Percentiles rank a stretch among this genome's conserved stretches.
Conservation (phyloP, 2,113 vertebrate species). For the Apodemus sylvaticus region DNA sequence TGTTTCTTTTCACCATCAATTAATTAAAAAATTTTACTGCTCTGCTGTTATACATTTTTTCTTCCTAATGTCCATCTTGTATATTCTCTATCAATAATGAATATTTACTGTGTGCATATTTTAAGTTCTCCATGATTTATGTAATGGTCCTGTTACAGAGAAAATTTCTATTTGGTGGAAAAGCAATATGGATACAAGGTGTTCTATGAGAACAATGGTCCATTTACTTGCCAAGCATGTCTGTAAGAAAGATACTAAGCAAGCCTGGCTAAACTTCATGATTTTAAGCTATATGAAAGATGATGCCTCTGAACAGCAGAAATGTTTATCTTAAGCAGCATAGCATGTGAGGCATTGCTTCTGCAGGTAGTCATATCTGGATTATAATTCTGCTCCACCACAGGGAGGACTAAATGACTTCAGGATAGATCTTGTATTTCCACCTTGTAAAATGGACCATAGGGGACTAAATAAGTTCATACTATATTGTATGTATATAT, state of each 20-base stretch:
- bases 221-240: neutral
- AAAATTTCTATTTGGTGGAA: neutral
- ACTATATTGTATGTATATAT: neutral
- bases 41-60: neutral
- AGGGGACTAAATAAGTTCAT: neutral
- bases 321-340: neutral
- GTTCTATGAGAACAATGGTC: neutral
- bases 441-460: neutral
- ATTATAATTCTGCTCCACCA: neutral
- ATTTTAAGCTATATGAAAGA: constrained; percentile 1
- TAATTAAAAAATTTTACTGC: neutral
- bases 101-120: constrained; percentile 40
- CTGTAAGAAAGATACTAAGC: neutral
- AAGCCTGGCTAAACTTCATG: neutral
- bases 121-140: neutral
- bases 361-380: neutral
- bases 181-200: neutral
- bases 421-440: neutral
- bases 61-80: neutral
- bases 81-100: neutral
- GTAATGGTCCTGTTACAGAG: neutral
- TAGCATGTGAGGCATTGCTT: neutral
- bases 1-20: neutral
- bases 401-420: neutral
- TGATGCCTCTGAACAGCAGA: neutral